phyloP scores from a whole-genome alignment of 2,113 vertebrate species.

The Siphamia tubifer region DNA sequence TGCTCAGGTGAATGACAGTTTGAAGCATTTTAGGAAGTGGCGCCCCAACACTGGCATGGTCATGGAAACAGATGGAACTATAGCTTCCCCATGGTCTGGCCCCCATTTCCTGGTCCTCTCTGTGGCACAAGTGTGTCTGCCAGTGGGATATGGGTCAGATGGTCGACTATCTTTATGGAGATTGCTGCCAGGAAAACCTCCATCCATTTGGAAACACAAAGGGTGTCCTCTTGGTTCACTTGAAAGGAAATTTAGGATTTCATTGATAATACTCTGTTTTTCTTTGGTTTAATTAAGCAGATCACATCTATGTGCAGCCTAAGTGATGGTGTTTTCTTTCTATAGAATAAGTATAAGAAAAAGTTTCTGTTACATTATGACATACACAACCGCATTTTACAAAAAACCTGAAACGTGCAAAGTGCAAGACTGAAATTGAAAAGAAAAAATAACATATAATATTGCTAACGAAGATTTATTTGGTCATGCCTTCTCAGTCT shows the following conservation, averaged over 20 bases:
- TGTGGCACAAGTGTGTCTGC: slow-evolving; percentile 67
- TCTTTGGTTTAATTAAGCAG: neutral
- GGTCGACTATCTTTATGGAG: slow-evolving; percentile 69
- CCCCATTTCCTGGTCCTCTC: slow-evolving; percentile 78
- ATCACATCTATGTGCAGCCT: too few relatives aligned
- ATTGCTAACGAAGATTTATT: too few relatives aligned
- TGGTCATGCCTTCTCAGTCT: neutral
- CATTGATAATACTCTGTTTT: slow-evolving; percentile 34
- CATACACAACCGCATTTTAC: too few relatives aligned
- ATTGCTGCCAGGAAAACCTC: slow-evolving; percentile 56
- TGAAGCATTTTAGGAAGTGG: slow-evolving; percentile 60
- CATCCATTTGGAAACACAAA: slow-evolving; percentile 52
- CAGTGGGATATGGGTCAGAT: slow-evolving; percentile 78
- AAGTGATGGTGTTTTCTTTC: too few relatives aligned
- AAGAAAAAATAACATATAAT: too few relatives aligned
- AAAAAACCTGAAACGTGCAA: too few relatives aligned
- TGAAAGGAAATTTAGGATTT: slow-evolving; percentile 19
- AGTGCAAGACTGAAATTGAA: too few relatives aligned
- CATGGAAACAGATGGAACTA: slow-evolving; percentile 76
- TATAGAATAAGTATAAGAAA: too few relatives aligned
- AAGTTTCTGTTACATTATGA: too few relatives aligned
- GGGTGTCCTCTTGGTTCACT: slow-evolving; percentile 39
- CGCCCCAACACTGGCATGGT: slow-evolving; percentile 56
- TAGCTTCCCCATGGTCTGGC: slow-evolving; percentile 66
- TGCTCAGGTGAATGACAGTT: slow-evolving; percentile 59